Evolutionary conservation across 64 coral and sea anemone genomes (phyloP), one percentile per base, ranked within the genome.

Genomic region (Montipora sp.): DNA sequence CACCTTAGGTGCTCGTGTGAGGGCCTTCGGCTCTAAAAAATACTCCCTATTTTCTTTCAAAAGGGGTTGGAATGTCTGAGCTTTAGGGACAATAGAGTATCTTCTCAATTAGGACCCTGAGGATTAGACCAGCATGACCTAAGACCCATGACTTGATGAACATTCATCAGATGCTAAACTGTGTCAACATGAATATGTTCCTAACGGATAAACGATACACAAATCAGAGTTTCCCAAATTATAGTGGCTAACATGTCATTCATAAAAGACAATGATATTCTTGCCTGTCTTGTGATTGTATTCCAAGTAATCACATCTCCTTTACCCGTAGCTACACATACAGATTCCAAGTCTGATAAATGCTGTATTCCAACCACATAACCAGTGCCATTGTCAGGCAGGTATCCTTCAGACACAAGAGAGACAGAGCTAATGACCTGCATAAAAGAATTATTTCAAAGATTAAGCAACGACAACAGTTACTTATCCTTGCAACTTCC

Each of bases 251-350:
- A 10, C 51, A 5, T 55, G 51, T 3, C 0, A 5, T 55, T 55
- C 10, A 55, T 36, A 55, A 10, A 55, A 55, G 5, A 55, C 51
- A 55, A 55, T 55, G 10, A 55, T 58, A 13, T 11, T 51, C 71
- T 51, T 84, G 93, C 96, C 94, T 98, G 93, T 78, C 88, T 68
- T 76, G 88, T 93, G 24, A 80, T 43, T 55, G 92, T 89, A 45
- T 95, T 93, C 79, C 81, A 99, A 36, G 96, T 83, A 69, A 94
- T 91, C 7, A 99, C 98, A 87, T 99, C 98, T 2, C 98, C 98
- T 80, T 59, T 75, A 27, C 50, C 68, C 5, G 90, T 99, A 14
- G 89, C 94, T 8, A 92, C 5, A 94, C 98, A 99, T 12, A 99
- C 92, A 84, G 94, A 93, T 22, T 99, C 94, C 48, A 96, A 87